Base-by-base conservation (phyloP, 1,140 invertebrate genomes). In the Eumeta japonica region DNA sequence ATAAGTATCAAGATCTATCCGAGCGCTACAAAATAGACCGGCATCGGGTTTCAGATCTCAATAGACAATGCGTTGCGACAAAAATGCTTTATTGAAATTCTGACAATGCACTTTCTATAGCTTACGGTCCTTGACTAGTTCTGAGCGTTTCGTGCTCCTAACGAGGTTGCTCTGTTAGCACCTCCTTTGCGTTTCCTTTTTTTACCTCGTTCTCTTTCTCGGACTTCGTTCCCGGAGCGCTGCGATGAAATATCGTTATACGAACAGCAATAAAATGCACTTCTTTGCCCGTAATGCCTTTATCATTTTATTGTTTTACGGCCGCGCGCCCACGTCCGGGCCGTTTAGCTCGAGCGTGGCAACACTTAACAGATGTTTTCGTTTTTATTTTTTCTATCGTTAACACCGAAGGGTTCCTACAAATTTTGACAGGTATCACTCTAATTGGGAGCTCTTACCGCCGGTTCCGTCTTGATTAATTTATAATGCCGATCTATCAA, bases 191-290 rank as follows among this genome's bases (percentile, higher is more conserved):
- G n/a, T n/a, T n/a, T n/a, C 5, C 20, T 24, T 7, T 7, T 24
- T 7, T 7, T 5, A 24, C 5, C 20, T 24, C 5, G n/a, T 7
- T n/a, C n/a, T 24, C n/a, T 24, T 24, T 24, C 20, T 7, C 5
- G 5, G 20, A n/a, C 20, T 7, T 24, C 20, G 5, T 43, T 39
- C 42, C 48, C 43, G 43, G 46, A 46, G 53, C 53, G 59, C 47
- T 51, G 59, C 50, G 50, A 63, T 67, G 53, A 72, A 61, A 60
- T 68, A 68, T 71, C 57, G 62, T 60, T 67, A 58, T 68, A 67
- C 64, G 46, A 46, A 18, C 41, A 44, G 54, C 48, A 50, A 55
- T 72, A 67, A 68, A 68, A 52, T 30, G 34, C 49, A 52, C 44
- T 64, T 52, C 50, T 45, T 32, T 38, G 38, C 39, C 52, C 58